Evolutionary conservation across 2,797 vertebrate genomes (phyloP).

Genomic region (Lacerta viridis): DNA sequence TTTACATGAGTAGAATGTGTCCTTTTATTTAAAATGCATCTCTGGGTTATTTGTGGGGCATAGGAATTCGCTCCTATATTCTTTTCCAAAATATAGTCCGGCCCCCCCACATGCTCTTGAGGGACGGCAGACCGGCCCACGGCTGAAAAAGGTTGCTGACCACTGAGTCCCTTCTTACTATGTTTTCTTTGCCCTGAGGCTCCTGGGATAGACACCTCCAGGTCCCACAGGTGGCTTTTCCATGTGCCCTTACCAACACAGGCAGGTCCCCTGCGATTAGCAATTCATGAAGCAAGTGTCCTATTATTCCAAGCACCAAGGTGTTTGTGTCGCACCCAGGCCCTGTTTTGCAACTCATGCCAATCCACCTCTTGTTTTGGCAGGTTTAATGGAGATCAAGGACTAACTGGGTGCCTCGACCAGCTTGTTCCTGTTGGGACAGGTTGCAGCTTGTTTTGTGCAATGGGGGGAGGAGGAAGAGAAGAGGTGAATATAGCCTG

Average conservation of each 20-base stretch:
- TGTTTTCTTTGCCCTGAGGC: not conserved
- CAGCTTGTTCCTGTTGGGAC: constrained; percentile 15
- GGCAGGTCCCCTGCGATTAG: too few relatives aligned
- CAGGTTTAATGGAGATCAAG: constrained; percentile 13
- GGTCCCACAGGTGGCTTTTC: too few relatives aligned
- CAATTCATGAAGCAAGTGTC: not conserved
- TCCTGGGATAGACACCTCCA: too few relatives aligned
- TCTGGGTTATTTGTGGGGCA: too few relatives aligned
- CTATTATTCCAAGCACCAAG: not conserved
- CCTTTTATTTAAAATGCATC: too few relatives aligned
- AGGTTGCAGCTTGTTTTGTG: constrained; percentile 32
- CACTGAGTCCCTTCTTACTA: too few relatives aligned
- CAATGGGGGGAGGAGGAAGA: not conserved
- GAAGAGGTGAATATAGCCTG: not conserved
- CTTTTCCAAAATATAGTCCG: too few relatives aligned
- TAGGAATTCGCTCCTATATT: too few relatives aligned
- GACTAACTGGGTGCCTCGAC: not conserved
- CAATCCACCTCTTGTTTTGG: constrained; percentile 2
- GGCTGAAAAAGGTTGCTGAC: too few relatives aligned
- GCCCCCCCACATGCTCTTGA: too few relatives aligned
- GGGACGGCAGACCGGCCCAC: too few relatives aligned
- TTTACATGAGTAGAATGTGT: too few relatives aligned
- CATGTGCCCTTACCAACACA: not conserved
- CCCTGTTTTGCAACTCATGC: constrained; percentile 14
- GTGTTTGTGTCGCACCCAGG: constrained; percentile 3